phyloP scores from a whole-genome alignment of 2,888 invertebrate species.

The Lasioglossum oenotherae region DNA sequence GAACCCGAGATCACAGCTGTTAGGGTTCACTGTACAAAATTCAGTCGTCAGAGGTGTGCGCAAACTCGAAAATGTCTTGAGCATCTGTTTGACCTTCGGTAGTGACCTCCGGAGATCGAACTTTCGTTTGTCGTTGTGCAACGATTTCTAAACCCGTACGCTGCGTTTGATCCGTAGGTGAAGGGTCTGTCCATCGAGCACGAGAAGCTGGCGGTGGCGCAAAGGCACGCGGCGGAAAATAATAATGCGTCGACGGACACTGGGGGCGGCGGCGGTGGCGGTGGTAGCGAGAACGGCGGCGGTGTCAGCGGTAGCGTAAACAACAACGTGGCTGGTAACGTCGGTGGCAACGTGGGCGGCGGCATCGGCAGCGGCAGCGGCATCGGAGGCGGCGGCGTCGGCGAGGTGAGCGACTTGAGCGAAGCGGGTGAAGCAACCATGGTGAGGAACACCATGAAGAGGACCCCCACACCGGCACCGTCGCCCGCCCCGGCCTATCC shows the following conservation, averaged over 20 bases:
- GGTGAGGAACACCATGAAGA: slow-evolving; percentile 76
- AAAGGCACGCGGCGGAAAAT: slow-evolving; percentile 84
- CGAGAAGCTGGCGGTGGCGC: slow-evolving; percentile 88
- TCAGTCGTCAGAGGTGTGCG: too few species aligned
- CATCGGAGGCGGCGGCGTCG: slow-evolving; percentile 81
- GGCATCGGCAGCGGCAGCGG: slow-evolving; percentile 73
- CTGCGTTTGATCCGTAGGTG: slow-evolving; percentile 85
- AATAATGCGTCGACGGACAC: slow-evolving; percentile 79
- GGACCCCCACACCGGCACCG: slow-evolving; percentile 79
- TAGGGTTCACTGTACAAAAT: too few species aligned
- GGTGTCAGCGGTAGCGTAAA: slow-evolving; percentile 78
- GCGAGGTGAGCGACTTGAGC: slow-evolving; percentile 85
- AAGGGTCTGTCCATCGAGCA: slow-evolving; percentile 92
- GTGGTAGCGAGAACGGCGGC: slow-evolving; percentile 80
- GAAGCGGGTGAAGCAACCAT: slow-evolving; percentile 81
- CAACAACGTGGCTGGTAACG: slow-evolving; percentile 58
- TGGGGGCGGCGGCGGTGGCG: slow-evolving; percentile 82
- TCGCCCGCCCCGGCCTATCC: slow-evolving; percentile 80
- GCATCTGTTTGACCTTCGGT: not conserved
- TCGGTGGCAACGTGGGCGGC: slow-evolving; percentile 69
- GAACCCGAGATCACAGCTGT: too few species aligned
- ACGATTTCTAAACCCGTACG: not conserved
- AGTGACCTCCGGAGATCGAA: not conserved
- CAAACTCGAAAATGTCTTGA: too few species aligned
- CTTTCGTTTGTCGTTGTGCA: not conserved